These are phyloP conservation scores for Sebastes reedi DNA, from an alignment of 2,797 vertebrate species.

Conservation along the genomic window DNA sequence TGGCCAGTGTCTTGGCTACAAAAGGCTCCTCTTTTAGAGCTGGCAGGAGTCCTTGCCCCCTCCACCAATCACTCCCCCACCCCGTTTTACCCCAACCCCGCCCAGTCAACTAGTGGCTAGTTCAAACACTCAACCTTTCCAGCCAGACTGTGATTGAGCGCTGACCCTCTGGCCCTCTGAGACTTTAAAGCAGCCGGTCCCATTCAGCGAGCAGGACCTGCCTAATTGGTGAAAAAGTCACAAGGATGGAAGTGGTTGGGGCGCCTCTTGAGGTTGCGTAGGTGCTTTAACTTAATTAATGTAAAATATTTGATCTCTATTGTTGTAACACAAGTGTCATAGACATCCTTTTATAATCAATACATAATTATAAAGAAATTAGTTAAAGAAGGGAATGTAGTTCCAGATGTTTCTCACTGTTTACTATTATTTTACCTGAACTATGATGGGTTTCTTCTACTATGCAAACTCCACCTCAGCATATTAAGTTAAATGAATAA, in stretches of 20 bases:
- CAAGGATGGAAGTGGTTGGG: constrained; percentile 54
- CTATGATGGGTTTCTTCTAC: background rate
- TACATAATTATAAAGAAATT: background rate
- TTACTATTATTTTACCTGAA: background rate
- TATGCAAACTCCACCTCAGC: background rate
- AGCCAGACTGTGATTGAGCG: constrained; percentile 68
- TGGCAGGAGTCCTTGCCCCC: constrained; percentile 67
- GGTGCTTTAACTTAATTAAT: constrained; percentile 47
- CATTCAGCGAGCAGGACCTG: constrained; percentile 62
- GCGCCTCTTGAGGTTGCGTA: constrained; percentile 29
- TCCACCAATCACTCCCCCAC: constrained; percentile 42
- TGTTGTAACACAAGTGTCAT: constrained; percentile 1
- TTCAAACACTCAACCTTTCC: constrained; percentile 75
- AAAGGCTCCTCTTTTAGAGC: constrained; percentile 75
- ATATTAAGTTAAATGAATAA: constrained; percentile 47
- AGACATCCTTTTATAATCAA: background rate
- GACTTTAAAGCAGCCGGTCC: constrained; percentile 68
- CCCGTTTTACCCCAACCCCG: constrained; percentile 61
- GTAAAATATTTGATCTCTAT: constrained; percentile 15
- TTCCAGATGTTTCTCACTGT: background rate
- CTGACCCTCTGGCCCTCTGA: constrained; percentile 71
- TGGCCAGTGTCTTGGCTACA: constrained; percentile 72
- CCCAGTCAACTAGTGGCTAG: constrained; percentile 73
- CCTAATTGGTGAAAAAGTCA: constrained; percentile 81
- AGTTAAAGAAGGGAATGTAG: background rate